A percentile compares a stretch with the other conserved stretches of the same genome.
Evolutionary conservation across 92 coral and sea anemone species (phyloP).

Genomic region (Desmophyllum pertusum): DNA sequence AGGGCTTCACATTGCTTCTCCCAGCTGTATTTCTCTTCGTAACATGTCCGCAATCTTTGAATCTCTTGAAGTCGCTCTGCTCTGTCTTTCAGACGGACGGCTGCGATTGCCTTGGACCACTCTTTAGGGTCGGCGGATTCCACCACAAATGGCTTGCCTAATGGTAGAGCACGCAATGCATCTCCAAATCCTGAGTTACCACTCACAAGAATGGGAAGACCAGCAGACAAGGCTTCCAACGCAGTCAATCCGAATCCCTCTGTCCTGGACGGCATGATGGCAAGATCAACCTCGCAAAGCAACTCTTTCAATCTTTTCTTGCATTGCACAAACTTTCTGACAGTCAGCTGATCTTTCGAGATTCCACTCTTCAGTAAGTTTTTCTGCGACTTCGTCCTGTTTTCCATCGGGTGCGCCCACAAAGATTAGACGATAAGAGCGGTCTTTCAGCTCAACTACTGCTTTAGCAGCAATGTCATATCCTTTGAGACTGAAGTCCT

Average conservation of each 20-base stretch:
- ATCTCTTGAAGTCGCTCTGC: not conserved
- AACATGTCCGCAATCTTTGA: not conserved
- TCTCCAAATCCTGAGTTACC: conserved; percentile 23
- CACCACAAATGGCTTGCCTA: conserved; percentile 4
- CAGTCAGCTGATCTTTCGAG: not conserved
- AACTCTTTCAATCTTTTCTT: not conserved
- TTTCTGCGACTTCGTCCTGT: not conserved
- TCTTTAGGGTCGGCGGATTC: not conserved
- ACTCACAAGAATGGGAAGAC: conserved; percentile 29
- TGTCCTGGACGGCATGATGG: conserved; percentile 9
- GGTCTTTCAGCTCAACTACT: conserved; percentile 20
- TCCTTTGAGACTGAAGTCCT: conserved; percentile 35
- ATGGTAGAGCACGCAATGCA: conserved; percentile 1
- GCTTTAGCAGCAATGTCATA: conserved; percentile 30
- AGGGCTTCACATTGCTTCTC: not conserved
- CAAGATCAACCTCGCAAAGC: not conserved
- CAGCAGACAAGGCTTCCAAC: conserved; percentile 17
- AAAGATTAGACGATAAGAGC: conserved; percentile 8
- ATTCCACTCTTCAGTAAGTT: not conserved
- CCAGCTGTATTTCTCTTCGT: not conserved
- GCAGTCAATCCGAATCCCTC: conserved; percentile 20
- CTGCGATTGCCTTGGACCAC: conserved; percentile 20
- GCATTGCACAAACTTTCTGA: not conserved
- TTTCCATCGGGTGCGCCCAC: conserved; percentile 14
- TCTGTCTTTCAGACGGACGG: not conserved